Evolutionary conservation across 2,888 invertebrate genomes (phyloP), one percentile per base, ranked within the genome.

Genomic region (Mesorhabditis spiculigera): DNA sequence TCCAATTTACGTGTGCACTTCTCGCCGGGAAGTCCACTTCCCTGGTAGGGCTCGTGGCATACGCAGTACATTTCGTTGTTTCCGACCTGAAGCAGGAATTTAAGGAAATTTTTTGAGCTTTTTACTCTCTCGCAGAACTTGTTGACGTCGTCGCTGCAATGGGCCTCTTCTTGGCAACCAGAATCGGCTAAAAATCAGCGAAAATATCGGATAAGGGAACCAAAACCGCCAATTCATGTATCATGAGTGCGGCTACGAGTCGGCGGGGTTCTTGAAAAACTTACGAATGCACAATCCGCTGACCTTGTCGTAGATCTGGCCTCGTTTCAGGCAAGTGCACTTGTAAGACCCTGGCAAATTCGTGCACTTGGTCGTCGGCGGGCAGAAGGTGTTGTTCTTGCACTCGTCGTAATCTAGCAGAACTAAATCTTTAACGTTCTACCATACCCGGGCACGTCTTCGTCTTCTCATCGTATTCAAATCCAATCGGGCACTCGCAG

Each of bases 321-420:
- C 58, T 50, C 58, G 8, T 50, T 50, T 50, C 58, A 50, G n/a
- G 58, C 58, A 50, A 50, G n/a, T 50, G 58, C 58, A 50, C n/a
- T 50, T 10, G n/a, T 50, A 50, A 13, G 58, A 50, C n/a, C 58
- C 58, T n/a, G 8, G 10, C 58, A 50, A 3, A 50, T 50, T 50
- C 58, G 8, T 50, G 58, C 58, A 50, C 8, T 0, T 50, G 10
- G 58, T 50, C 8, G 8, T n/a, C 58, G 58, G 58, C n/a, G 58
- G 58, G 58, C 58, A 50, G 58, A 50, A 50, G n/a, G 58, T 50
- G 58, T 50, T 50, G n/a, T 50, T 50, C 58, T 50, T 50, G 58
- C 58, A 50, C 58, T 50, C 58, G n/a, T 50, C n/a, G 58, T 50
- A 50, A n/a, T 50, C 58, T 50, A 50, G n/a, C 8, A 13, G 8